Base-by-base conservation (phyloP, 2,797 vertebrate genomes). In the Nannoperca australis region DNA sequence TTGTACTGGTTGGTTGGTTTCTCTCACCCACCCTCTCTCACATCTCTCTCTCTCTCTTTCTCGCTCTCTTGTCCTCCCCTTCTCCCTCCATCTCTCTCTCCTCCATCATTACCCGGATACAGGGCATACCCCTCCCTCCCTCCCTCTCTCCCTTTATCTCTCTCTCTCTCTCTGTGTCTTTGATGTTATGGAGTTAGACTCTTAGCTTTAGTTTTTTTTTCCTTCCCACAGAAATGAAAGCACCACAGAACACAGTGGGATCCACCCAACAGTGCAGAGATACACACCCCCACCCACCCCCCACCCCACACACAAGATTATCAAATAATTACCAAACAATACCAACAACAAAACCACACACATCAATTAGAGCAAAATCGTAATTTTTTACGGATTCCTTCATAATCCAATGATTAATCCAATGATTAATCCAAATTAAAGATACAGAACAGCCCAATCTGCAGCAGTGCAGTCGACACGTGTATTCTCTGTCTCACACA, bases 121-220 rank as follows among this genome's bases (percentile, higher is more conserved):
- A 92, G 72, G 77, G 80, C 79, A 84, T 71, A 78, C 83, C 82
- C 87, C 89, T 78, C 84, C 81, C 80, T 78, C 79, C 42, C 53
- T 51, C 55, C 40, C 24, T 42, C 61, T 55, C 61, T 49, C 22
- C 32, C 65, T 62, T 70, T 61, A 78, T 38, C 80, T 42, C 56
- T 71, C 55, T 7, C 49, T 64, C 69, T 62, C 75, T 32, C 49
- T 54, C 42, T 56, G 7, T 73, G 66, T 83, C 92, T 94, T 93
- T 94, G 92, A 95, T 95, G 92, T 92, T 94, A 78, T 73, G 45
- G 91, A 94, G 91, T 94, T 94, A 49, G 81, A 90, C 87, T 92
- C 88, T 88, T 76, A 72, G 84, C 88, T 79, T 75, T 84, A 47
- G 56, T 17, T 69, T 53, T 53, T 27, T 68, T 44, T 51, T 17